Conservation (phyloP, 2,113 vertebrate species). For the Notarius lentiginosus region DNA sequence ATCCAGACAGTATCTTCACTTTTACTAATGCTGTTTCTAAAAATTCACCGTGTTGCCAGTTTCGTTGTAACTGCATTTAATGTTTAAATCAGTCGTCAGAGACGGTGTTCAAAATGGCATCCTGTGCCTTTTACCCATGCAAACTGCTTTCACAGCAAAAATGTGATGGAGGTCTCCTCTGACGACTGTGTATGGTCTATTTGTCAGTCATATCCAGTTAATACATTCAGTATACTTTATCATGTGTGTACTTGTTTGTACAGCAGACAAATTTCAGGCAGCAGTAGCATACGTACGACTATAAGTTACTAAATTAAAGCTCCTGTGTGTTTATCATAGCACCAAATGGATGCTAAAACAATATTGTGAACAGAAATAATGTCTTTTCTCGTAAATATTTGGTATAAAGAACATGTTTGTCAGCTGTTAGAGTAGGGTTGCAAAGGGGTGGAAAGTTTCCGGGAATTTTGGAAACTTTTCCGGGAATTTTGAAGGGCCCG, state of each 20-base stretch:
- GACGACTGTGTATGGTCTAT: background rate
- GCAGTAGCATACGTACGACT: background rate
- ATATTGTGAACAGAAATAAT: background rate
- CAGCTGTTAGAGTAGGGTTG: background rate
- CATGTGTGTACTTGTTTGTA: background rate
- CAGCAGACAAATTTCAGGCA: background rate
- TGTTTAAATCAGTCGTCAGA: background rate
- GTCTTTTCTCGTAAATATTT: background rate
- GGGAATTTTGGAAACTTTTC: too few relatives aligned
- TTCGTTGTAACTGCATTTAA: background rate
- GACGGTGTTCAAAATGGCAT: background rate
- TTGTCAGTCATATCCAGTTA: background rate
- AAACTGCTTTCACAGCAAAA: background rate
- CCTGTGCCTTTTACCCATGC: background rate
- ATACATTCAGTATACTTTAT: background rate
- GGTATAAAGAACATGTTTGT: background rate
- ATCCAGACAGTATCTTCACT: background rate
- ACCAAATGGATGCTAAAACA: background rate
- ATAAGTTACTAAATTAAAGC: background rate
- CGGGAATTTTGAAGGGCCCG: too few relatives aligned
- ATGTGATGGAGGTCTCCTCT: background rate
- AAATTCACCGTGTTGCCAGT: background rate
- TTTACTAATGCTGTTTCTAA: background rate
- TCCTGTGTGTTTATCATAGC: background rate
- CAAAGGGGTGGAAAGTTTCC: background rate